Conservation (phyloP, 2,888 invertebrate species). For the Agonopterix alstromeriana region DNA sequence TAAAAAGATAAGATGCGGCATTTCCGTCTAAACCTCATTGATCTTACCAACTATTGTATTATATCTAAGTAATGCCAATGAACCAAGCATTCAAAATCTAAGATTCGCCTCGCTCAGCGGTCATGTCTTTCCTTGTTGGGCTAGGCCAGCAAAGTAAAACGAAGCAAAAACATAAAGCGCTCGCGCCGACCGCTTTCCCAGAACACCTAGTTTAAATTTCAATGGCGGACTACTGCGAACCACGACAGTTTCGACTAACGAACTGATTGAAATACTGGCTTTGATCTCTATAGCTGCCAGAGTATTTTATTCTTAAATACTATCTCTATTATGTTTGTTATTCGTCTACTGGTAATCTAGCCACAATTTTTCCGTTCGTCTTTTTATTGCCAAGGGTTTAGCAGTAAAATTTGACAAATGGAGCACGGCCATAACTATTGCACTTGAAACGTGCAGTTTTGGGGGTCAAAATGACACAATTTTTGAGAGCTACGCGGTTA, state of each 20-base stretch:
- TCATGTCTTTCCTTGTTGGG: conserved; percentile 39
- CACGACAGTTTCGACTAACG: conserved; percentile 60
- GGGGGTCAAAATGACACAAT: too few relatives aligned
- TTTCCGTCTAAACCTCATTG: too few relatives aligned
- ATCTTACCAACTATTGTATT: too few relatives aligned
- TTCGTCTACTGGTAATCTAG: background rate
- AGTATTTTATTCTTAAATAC: background rate
- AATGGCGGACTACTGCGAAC: conserved; percentile 65
- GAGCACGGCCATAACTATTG: too few relatives aligned
- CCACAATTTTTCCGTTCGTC: too few relatives aligned
- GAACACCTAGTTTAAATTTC: conserved; percentile 72
- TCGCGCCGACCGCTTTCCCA: conserved; percentile 37
- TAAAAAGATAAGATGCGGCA: too few relatives aligned
- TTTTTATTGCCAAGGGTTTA: too few relatives aligned
- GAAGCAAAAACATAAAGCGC: conserved; percentile 29
- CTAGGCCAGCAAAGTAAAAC: conserved; percentile 42
- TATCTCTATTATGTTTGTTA: background rate
- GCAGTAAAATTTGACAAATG: too few relatives aligned
- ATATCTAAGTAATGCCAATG: too few relatives aligned
- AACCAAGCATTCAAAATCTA: background rate
- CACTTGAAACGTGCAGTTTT: too few relatives aligned
- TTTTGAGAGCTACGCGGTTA: too few relatives aligned
- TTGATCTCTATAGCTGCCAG: conserved; percentile 35
- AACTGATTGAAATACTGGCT: conserved; percentile 65
- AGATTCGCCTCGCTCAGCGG: conserved; percentile 20